Evolutionary conservation across 2,113 vertebrate genomes (phyloP), one percentile per base, ranked within the genome.

Genomic region (Psettodes erumei): DNA sequence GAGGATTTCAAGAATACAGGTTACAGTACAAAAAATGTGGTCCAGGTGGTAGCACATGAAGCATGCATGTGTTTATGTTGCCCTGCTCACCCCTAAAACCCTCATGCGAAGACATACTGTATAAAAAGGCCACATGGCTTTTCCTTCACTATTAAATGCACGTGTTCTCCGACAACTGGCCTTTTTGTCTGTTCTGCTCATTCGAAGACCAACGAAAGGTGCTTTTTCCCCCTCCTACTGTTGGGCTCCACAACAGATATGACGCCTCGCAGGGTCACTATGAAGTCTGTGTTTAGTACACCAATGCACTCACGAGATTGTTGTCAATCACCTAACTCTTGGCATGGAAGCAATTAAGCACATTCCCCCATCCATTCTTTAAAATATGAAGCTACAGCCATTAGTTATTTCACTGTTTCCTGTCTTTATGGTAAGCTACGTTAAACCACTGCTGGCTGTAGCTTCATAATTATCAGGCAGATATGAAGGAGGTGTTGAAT

Each of bases 81-180:
- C 60, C 79, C 85, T 81, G 81, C 75, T 83, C 81, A 71, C 81
- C 58, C 71, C 40, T 43, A 77, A 70, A 84, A 81, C 69, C 77
- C 67, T 86, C 82, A 89, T 82, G 81, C 75, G 61, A 77, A 86
- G 80, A 90, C 90, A 75, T 78, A 85, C 82, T 83, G 75, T 89
- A 86, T 89, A 88, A 94, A 93, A 91, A 89, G 84, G 86, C 91
- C 90, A 87, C 90, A 91, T 90, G 90, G 91, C 92, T 92, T 93
- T 90, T 85, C 78, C 86, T 90, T 90, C 83, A 86, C 75, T 83
- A 72, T 82, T 75, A 83, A 85, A 88, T 84, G 89, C 86, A 72
- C 15, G 19, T 66, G 69, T 67, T 59, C 67, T 79, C 71, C 11
- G 35, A 77, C 72, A 61, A 61, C 78, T 76, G 81, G 83, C 82